Evolutionary conservation across 92 coral and sea anemone genomes (phyloP), one percentile per base, ranked within the genome.

Genomic region (Zoanthus gigantus): DNA sequence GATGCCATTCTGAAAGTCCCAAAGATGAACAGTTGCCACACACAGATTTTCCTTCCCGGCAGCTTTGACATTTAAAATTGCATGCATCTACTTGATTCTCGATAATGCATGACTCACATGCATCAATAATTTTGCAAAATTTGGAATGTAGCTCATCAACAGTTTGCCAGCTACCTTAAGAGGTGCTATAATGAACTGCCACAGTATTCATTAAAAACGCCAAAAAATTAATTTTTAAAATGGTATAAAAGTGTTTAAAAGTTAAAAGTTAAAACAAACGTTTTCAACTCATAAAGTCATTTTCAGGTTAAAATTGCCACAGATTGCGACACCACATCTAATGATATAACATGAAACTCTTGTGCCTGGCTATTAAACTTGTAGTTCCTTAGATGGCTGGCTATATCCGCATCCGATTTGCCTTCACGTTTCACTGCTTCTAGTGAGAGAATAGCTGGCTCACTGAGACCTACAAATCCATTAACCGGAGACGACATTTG

Each of bases 1-100:
- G 93, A 77, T 87, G 93, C 88, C 93, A 91, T 71, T 91, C 93
- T 87, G 73, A 23, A 60, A 87, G 86, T 76, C 90, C 85, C 17
- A 82, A 37, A 87, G 86, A 61, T 47, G 75, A 61, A 87, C 93
- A 87, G n/a, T 83, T 56, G 66, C 67, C 77, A 57, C 90, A 90
- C 89, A 85, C 61, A 76, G 65, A 13, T 57, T 78, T 89, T 78
- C 82, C 80, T 23, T 23, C 23, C 23, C 23, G 0, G 23, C 23
- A 23, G 23, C 23, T 23, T 23, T 29, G 47, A 79, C 86, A 85
- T 48, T 79, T 77, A 23, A 23, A 23, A 23, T 54, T 78, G 60
- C 83, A 85, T 34, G 53, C 81, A 68, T 67, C 58, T 76, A 69
- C 77, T 57, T 32, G 87, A 72, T 79, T 90, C 72, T 85, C 56